Evolutionary conservation across 2,797 vertebrate genomes (phyloP).

Genomic region (Gymnothorax reevesii): DNA sequence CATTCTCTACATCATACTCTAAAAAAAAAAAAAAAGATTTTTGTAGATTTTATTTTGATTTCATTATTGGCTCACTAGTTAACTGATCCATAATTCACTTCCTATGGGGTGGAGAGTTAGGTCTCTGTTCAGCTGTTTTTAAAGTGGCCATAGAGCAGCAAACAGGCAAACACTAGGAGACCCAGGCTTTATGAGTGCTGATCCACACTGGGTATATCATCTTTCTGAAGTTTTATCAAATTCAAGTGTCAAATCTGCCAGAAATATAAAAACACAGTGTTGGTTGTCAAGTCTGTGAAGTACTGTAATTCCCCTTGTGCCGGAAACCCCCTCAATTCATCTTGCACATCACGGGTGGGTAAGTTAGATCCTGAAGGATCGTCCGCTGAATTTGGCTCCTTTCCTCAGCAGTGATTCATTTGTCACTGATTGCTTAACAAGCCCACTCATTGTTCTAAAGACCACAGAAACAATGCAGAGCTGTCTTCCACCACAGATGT

Average conservation of each 20-base stretch:
- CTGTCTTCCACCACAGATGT: too few relatives aligned
- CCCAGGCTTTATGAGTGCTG: not conserved
- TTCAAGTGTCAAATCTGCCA: not conserved
- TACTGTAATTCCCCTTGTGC: not conserved
- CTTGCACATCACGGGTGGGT: not conserved
- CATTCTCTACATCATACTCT: too few relatives aligned
- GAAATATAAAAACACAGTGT: not conserved
- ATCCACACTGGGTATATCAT: not conserved
- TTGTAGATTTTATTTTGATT: not conserved
- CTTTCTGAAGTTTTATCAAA: not conserved
- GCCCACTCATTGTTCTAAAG: too few relatives aligned
- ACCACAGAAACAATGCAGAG: too few relatives aligned
- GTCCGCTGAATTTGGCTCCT: too few relatives aligned
- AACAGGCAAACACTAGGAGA: not conserved
- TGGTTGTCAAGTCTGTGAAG: not conserved
- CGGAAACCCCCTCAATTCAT: not conserved
- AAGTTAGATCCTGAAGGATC: too few relatives aligned
- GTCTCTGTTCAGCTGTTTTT: not conserved
- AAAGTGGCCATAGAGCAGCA: not conserved
- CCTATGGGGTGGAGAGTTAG: not conserved
- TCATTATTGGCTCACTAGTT: too few relatives aligned
- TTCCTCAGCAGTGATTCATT: too few relatives aligned
- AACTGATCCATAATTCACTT: not conserved
- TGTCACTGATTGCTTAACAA: too few relatives aligned
- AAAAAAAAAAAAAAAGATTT: not conserved